These are phyloP conservation scores for Dendronephthya gigantea DNA, from an alignment of 64 coral and sea anemone genomes.

Conservation along the genomic window DNA sequence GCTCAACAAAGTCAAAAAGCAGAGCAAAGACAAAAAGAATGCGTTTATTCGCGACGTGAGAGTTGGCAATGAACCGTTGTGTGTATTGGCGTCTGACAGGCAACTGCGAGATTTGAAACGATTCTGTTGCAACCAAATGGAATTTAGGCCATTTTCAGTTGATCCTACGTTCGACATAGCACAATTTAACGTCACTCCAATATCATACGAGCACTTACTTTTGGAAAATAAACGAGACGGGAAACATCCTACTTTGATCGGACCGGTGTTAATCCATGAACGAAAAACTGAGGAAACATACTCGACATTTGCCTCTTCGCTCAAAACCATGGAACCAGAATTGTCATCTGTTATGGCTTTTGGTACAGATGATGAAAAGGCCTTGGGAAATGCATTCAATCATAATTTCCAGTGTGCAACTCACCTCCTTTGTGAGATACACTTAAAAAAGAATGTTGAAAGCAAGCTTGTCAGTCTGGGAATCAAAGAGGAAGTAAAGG, in stretches of 20 bases:
- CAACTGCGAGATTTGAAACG: neutral
- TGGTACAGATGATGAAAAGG: constrained; percentile 8
- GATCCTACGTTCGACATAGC: neutral
- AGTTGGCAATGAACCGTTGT: neutral
- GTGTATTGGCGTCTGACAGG: neutral
- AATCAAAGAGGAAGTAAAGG: neutral
- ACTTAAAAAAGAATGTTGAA: neutral
- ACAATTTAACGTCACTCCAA: neutral
- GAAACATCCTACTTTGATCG: neutral
- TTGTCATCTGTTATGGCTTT: neutral
- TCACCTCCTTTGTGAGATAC: neutral
- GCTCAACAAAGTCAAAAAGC: constrained; percentile 15
- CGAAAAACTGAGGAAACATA: neutral
- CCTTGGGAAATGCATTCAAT: neutral
- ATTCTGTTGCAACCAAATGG: neutral
- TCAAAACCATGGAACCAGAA: neutral
- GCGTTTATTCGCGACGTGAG: neutral
- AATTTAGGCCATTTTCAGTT: neutral
- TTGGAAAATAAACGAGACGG: neutral
- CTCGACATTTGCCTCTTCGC: neutral
- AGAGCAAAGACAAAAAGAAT: neutral
- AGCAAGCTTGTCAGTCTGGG: neutral
- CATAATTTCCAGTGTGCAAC: neutral
- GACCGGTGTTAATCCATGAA: neutral
- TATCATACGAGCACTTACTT: neutral